Evolutionary conservation across 2,888 invertebrate species (phyloP).

Genomic region (Agrilus cyanescens): DNA sequence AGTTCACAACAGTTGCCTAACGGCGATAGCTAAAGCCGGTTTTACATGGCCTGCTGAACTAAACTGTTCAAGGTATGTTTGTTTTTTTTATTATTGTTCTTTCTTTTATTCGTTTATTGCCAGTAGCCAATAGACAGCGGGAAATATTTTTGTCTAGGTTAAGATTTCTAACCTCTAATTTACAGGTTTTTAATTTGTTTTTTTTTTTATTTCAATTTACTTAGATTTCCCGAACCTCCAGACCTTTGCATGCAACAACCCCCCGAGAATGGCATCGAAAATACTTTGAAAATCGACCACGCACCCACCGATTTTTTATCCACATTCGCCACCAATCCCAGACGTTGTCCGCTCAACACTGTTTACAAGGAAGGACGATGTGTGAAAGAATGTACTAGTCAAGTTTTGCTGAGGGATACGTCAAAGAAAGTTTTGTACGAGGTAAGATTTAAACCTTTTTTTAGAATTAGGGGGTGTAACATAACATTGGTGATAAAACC

Average conservation of each 20-base stretch:
- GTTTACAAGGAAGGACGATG: constrained; percentile 20
- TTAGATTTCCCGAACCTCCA: constrained; percentile 60
- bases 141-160: too few relatives aligned
- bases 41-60: constrained; percentile 60
- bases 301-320: constrained; percentile 10
- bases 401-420: neutral
- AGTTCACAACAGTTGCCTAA: constrained; percentile 59
- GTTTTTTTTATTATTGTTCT: neutral
- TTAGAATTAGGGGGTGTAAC: neutral
- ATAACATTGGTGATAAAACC: too few relatives aligned
- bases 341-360: constrained; percentile 23
- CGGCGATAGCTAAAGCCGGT: constrained; percentile 50
- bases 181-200: neutral
- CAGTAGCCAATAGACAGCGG: too few relatives aligned
- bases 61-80: constrained; percentile 48
- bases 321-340: constrained; percentile 9
- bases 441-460: constrained; percentile 10
- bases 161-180: too few relatives aligned
- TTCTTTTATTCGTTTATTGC: too few relatives aligned
- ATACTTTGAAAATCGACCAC: constrained; percentile 3
- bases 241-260: constrained; percentile 66
- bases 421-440: constrained; percentile 25
- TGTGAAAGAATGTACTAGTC: constrained; percentile 18
- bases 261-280: constrained; percentile 8
- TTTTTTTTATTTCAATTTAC: constrained; percentile 4